Base-by-base conservation (phyloP, 2,113 vertebrate genomes). In the Xenopus borealis region DNA sequence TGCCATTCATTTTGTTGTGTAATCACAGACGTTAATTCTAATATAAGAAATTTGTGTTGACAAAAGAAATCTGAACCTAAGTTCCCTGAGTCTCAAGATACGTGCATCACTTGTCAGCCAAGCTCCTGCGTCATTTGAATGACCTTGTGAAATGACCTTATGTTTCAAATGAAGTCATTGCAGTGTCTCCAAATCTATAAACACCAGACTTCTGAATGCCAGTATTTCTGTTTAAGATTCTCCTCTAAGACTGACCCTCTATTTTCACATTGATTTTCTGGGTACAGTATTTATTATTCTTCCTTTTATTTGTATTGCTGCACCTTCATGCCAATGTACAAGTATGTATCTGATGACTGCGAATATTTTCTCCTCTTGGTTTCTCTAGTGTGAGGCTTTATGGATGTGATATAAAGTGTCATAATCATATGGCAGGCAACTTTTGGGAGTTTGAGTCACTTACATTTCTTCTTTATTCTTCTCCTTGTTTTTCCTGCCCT, bases 101-200 rank as follows among this genome's bases (percentile, higher is more conserved):
- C 12, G 45, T 66, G 33, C 18, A 13, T 23, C 10, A 12, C 27
- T 10, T 33, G 16, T 19, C 53, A 33, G 68, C 68, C 68, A 70
- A 70, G 55, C 16, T 55, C 30, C 33, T 70, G 68, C 53, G 68
- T 70, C 68, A 70, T 70, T 59, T 45, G 1, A 18, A 18, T 59
- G 68, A 70, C 68, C 68, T 44, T 59, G 55, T 13, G 6, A 59
- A 45, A 23, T 23, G 58, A 61, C 9, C 58, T 27, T 58, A 58
- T 17, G 18, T n/a, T 23, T 61, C 14, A 61, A 16, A 61, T 61
- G 58, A 61, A 27, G 58, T 61, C 5, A 61, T 23, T 61, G 18
- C 58, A 20, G 58, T 12, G 2, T 27, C 19, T 61, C 9, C 11
- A 20, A 20, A 61, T 23, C 58, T 61, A 27, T 27, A 61, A 23